Conservation (phyloP, 2,888 invertebrate genomes). For the Cremastobaeus sp. region DNA sequence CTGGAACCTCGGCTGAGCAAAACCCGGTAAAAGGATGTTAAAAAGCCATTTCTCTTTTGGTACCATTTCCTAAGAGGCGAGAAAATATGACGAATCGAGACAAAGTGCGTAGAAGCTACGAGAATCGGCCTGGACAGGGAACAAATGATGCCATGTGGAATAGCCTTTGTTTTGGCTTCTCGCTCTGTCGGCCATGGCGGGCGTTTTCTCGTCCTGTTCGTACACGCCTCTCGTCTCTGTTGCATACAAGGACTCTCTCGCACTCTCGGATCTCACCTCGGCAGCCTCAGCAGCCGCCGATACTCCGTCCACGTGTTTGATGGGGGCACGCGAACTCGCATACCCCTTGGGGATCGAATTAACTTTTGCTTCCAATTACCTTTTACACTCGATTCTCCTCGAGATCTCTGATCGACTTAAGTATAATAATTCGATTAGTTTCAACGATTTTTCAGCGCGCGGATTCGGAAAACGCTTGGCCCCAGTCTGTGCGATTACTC, state of each 20-base stretch:
- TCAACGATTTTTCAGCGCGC: constrained; percentile 13
- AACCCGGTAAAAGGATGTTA: too few species aligned
- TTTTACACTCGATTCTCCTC: constrained; percentile 37
- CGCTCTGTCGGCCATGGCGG: constrained; percentile 60
- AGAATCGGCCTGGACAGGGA: constrained; percentile 66
- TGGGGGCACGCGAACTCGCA: constrained; percentile 65
- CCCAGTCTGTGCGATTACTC: too few species aligned
- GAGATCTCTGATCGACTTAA: constrained; percentile 16
- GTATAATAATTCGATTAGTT: constrained; percentile 17
- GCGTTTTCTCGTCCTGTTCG: constrained; percentile 63
- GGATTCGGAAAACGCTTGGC: not conserved
- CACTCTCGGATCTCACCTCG: constrained; percentile 64
- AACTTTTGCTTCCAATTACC: constrained; percentile 51
- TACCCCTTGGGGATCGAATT: constrained; percentile 62
- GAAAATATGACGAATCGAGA: constrained; percentile 68
- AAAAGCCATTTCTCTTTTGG: constrained; percentile 1
- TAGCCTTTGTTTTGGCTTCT: constrained; percentile 74
- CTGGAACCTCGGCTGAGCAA: too few species aligned
- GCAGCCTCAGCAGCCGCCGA: constrained; percentile 65
- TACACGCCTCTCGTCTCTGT: too few species aligned
- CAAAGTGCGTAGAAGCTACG: constrained; percentile 64
- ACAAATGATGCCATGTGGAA: constrained; percentile 74
- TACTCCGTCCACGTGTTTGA: constrained; percentile 54
- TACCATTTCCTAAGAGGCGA: constrained; percentile 56
- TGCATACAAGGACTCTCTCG: too few species aligned